These are phyloP conservation scores for Galaxias olidus DNA, from an alignment of 2,797 vertebrate species.

Conservation along the genomic window DNA sequence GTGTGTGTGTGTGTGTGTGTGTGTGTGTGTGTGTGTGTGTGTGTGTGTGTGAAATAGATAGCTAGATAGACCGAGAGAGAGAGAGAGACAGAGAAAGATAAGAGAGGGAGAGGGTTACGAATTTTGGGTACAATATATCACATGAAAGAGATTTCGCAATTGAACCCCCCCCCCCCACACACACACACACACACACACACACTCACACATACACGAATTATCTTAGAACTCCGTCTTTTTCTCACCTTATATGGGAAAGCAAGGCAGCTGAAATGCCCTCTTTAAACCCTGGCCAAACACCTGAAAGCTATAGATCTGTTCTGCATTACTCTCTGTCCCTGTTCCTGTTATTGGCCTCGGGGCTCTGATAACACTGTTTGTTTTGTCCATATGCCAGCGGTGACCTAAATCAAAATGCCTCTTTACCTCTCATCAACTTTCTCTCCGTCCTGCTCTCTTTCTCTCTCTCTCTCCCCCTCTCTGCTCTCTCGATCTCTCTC, in stretches of 20 bases:
- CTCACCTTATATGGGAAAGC: too few species aligned
- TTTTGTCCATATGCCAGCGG: slow-evolving; percentile 46
- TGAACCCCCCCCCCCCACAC: neutral
- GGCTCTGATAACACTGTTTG: slow-evolving; percentile 43
- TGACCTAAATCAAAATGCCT: slow-evolving; percentile 27
- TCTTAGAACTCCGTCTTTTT: too few species aligned
- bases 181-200: neutral
- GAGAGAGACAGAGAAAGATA: too few species aligned
- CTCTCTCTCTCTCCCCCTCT: slow-evolving; percentile 21
- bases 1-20: too few species aligned
- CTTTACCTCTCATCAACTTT: slow-evolving; percentile 33
- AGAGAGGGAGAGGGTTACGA: too few species aligned
- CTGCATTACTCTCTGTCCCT: slow-evolving; percentile 23
- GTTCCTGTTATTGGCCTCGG: slow-evolving; percentile 43
- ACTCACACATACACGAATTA: neutral
- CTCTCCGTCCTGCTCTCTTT: neutral
- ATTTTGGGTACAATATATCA: too few species aligned
- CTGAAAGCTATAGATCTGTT: slow-evolving; percentile 19
- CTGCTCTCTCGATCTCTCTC: too few species aligned
- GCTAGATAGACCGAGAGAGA: too few species aligned
- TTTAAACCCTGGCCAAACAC: neutral
- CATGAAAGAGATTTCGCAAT: too few species aligned
- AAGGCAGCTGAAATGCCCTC: neutral
- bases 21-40: too few species aligned
- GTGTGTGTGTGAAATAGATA: too few species aligned